Percentiles rank a stretch among this genome's conserved stretches.
phyloP scores from a whole-genome alignment of 2,797 vertebrate genomes.

The Scyliorhinus canicula region DNA sequence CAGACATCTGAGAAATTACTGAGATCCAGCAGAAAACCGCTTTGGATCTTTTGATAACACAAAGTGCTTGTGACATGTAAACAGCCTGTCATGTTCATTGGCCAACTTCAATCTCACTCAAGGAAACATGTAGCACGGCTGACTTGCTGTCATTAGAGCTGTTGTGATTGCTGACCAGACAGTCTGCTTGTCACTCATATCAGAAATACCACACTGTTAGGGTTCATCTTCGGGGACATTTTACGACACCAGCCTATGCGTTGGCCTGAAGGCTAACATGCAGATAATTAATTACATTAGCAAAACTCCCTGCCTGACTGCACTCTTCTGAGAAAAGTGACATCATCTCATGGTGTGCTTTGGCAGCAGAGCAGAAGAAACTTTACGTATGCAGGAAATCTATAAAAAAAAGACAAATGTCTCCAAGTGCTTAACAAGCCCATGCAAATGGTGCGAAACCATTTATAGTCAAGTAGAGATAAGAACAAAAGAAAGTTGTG shows the following conservation, averaged over 20 bases:
- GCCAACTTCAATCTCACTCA: neutral
- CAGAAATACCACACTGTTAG: neutral
- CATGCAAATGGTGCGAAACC: conserved; percentile 46
- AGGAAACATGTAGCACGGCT: neutral
- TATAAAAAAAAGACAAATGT: conserved; percentile 61
- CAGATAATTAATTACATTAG: conserved; percentile 73
- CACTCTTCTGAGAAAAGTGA: conserved; percentile 66
- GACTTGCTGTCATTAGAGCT: neutral
- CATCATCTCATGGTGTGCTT: conserved; percentile 60
- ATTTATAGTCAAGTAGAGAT: conserved; percentile 7
- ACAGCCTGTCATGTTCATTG: neutral
- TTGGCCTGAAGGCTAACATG: conserved; percentile 59
- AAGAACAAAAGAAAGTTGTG: neutral
- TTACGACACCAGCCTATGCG: conserved; percentile 55
- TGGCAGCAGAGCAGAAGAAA: conserved; percentile 65
- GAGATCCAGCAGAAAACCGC: neutral
- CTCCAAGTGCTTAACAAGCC: conserved; percentile 59
- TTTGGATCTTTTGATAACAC: neutral
- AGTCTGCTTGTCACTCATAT: neutral
- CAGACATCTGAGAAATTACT: too few species aligned
- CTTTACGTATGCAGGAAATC: conserved; percentile 61
- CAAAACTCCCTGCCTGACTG: conserved; percentile 62
- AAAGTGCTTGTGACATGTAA: neutral
- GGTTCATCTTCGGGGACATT: conserved; percentile 52
- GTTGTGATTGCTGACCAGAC: neutral